Base-by-base conservation (phyloP, 2,888 invertebrate species). In the Cylindroiulus punctatus region DNA sequence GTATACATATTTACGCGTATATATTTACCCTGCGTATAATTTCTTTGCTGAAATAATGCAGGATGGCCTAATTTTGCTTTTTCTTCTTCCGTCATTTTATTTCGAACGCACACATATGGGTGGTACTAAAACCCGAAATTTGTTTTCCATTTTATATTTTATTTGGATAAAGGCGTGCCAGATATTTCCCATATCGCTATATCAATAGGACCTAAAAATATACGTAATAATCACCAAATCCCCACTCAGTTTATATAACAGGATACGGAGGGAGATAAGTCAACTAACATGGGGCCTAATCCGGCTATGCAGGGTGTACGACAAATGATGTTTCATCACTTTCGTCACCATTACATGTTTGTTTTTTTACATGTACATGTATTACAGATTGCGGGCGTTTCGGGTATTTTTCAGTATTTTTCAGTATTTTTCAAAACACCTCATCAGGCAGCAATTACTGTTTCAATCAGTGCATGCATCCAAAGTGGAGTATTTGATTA, bases 151-250 rank as follows among this genome's bases (percentile, higher is more conserved):
- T 65, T 65, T 65, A 65, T 65, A 65, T 65, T 65, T 65, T 65
- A 65, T 65, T 65, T 65, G 65, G 65, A 26, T 65, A 65, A 65
- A 65, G 65, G 65, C 26, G 65, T 65, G 65, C 26, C 65, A 8
- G 26, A 65, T 65, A 65, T 65, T 65, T 65, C 26, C 8, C 26
- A 65, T 10, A 65, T 26, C 26, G 26, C 26, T 65, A 26, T 22
- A 65, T 65, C 22, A 65, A 65, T 65, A 65, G 65, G 26, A 26
- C 65, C 26, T 26, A 65, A 65, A 65, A 52, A 26, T 65, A 7
- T 57, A 65, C 65, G 65, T 65, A 65, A 44, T 36, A 36, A n/a
- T 65, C 65, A 65, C 65, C 22, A 22, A 7, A 26, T 65, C 8
- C 65, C 26, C 7, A 26, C 26, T 8, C 65, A 26, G 8, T 65